These are phyloP conservation scores for Dioctria rufipes DNA, from an alignment of 2,888 invertebrate species.

Conservation along the genomic window DNA sequence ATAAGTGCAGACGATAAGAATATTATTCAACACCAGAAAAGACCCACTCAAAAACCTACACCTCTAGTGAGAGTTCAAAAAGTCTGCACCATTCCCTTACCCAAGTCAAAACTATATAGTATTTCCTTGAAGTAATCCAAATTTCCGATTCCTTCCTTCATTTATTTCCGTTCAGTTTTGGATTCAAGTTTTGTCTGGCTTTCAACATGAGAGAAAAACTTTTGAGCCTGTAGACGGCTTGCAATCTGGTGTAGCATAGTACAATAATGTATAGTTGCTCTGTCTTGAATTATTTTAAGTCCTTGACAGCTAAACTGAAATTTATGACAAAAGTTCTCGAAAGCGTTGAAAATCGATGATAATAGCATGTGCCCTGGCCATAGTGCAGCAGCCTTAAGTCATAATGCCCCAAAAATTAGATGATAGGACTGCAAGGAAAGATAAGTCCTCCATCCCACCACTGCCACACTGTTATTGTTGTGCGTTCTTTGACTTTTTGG, in stretches of 20 bases:
- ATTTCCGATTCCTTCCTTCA: constrained; percentile 44
- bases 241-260: constrained; percentile 15
- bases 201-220: constrained; percentile 36
- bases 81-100: too few relatives aligned
- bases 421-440: constrained; percentile 25
- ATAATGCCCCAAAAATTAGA: constrained; percentile 38
- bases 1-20: too few relatives aligned
- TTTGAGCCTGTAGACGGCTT: constrained; percentile 44
- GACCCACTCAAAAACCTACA: too few relatives aligned
- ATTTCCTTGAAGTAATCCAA: neutral
- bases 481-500: constrained; percentile 25
- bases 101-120: too few relatives aligned
- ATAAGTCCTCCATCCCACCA: constrained; percentile 3
- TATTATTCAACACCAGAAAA: too few relatives aligned
- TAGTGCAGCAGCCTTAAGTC: neutral
- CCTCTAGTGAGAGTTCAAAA: too few relatives aligned
- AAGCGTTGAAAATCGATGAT: constrained; percentile 44
- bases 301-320: constrained; percentile 51
- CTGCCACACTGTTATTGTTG: neutral
- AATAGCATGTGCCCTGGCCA: constrained; percentile 18
- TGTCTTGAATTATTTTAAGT: constrained; percentile 50
- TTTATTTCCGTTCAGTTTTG: constrained; percentile 41
- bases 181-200: constrained; percentile 42
- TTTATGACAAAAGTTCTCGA: constrained; percentile 47
- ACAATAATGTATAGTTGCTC: constrained; percentile 17